Evolutionary conservation across 2,113 vertebrate species (phyloP), one percentile per base, ranked within the genome.

Genomic region (Lontra canadensis): DNA sequence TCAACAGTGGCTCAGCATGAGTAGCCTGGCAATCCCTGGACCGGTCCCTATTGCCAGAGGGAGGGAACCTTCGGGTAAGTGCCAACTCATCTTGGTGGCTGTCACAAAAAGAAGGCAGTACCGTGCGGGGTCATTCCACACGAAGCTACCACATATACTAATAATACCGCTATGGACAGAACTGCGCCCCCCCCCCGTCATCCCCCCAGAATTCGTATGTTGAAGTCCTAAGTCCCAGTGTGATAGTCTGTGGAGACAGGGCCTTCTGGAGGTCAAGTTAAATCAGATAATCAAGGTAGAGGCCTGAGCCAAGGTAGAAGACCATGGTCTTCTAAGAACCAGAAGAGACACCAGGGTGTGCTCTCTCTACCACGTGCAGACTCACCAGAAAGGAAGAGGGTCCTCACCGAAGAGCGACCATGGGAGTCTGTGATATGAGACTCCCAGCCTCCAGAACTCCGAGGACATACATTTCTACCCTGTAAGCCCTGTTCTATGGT

Each of bases 81-180:
- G 31, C 63, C 36, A 63, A 17, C 4, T 6, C 52, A 25, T 26
- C 3, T 31, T 59, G 34, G 47, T 34, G 74, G 29, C 49, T 69
- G 7, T 52, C 42, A 55, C 52, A 83, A 26, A 47, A 87, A 69
- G 25, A 81, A 6, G 17, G 31, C 29, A 5, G 6, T 3, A 26
- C 6, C 2, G 12, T 14, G 10, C 2, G 1, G 55, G 15, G 47
- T 79, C 52, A 11, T 0, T 18, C 10, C 61, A 59, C 3, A 10
- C 7, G 6, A 79, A 84, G 52, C 55, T 63, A 47, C 47, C 15
- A 6, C 42, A 15, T 55, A 14, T 4, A 52, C n/a, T n/a, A 26
- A 39, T 63, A 34, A 29, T 6, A 55, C 14, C 34, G 36, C 31
- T 25, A 7, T 8, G n/a, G 63, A 31, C 49, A 14, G n/a, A 79